Evolutionary conservation across 2,113 vertebrate genomes (phyloP), one percentile per base, ranked within the genome.

Genomic region (Mobula hypostoma): DNA sequence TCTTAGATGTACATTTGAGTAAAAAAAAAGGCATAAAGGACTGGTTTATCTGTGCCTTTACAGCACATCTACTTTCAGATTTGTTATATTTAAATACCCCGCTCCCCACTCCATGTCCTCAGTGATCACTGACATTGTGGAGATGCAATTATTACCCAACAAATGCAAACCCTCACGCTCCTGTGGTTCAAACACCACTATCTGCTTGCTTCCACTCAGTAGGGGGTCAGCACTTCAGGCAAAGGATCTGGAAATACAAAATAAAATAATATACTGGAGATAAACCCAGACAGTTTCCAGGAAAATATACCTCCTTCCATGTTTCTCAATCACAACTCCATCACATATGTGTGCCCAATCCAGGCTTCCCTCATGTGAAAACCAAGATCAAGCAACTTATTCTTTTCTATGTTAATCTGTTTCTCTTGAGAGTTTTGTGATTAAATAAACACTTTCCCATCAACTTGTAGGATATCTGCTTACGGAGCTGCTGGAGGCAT

Each of bases 401-500:
- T 56, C 27, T 36, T 11, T 56, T 93, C 14, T 27, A 27, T 72
- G 4, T 72, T 15, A 76, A 29, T 27, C 11, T 93, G 66, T 29
- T 74, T 5, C 36, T 74, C 27, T 5, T 48, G 36, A 56, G 40
- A 76, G 21, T 11, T 68, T 90, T 70, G 68, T 11, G 11, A 48
- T 93, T 1, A 74, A 74, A 48, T 70, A 72, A 93, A 93, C 32
- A 48, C 48, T 74, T 74, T 76, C 24, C 36, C 24, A 76, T 95
- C 94, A 95, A 70, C 11, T 88, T 96, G 70, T 96, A 99, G 99
- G 96, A 98, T 99, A 96, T 98, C 97, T 0, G 98, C 97, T 61
- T 99, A 98, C 0, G 99, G 98, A 94, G 99, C 99, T 0, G 98
- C 98, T 6, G 99, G 99, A 0, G 99, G 99, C 36, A 98, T 98